phyloP scores from a whole-genome alignment of 2,888 invertebrate species.

The Tanytarsus gracilentus region DNA sequence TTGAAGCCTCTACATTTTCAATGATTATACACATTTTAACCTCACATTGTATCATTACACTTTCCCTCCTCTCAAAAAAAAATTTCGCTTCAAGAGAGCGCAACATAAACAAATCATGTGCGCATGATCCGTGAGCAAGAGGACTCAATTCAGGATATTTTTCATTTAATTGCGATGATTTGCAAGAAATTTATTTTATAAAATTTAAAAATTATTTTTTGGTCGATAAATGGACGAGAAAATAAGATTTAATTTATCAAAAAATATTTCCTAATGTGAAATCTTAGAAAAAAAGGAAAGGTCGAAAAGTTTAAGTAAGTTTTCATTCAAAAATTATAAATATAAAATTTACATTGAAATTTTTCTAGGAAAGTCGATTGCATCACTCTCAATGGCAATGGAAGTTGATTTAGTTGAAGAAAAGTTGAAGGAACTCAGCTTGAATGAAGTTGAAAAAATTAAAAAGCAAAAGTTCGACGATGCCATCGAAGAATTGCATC shows the following conservation, averaged over 20 bases:
- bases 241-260: not conserved
- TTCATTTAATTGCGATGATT: not conserved
- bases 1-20: too few species aligned
- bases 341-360: not conserved
- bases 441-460: not conserved
- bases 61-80: too few species aligned
- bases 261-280: too few species aligned
- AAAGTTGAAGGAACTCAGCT: not conserved
- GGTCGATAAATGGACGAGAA: not conserved
- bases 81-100: too few species aligned
- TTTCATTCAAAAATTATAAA: not conserved
- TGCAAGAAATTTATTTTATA: not conserved
- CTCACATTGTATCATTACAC: too few species aligned
- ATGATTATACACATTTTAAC: too few species aligned
- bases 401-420: not conserved
- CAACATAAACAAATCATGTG: not conserved
- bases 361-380: not conserved
- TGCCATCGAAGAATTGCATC: constrained; percentile 18
- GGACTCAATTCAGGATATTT: not conserved
- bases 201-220: not conserved
- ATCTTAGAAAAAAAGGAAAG: not conserved
- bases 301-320: not conserved
- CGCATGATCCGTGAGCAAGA: constrained; percentile 2
- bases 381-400: not conserved
- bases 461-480: not conserved